These are phyloP conservation scores for Bombus breviceps DNA, from an alignment of 1,140 invertebrate genomes.

Conservation along the genomic window DNA sequence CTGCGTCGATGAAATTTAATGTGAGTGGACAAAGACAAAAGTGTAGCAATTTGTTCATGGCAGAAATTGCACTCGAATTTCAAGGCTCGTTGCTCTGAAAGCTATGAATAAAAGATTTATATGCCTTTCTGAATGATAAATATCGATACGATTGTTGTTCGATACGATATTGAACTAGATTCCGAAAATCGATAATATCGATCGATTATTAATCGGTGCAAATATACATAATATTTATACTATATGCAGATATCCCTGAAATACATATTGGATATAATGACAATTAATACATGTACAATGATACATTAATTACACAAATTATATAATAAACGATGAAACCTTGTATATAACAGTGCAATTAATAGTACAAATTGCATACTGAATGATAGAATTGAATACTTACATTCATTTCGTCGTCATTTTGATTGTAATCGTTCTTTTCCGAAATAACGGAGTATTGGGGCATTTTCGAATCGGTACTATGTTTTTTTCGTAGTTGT, in stretches of 20 bases:
- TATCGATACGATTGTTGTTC: too few species aligned
- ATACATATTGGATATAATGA: too few species aligned
- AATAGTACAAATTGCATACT: neutral
- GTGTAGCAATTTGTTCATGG: constrained; percentile 68
- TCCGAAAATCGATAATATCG: too few species aligned
- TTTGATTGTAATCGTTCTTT: constrained; percentile 17
- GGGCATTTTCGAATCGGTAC: constrained; percentile 38
- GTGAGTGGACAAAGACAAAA: constrained; percentile 71
- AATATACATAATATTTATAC: neutral
- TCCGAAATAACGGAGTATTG: constrained; percentile 59
- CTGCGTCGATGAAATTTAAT: constrained; percentile 69
- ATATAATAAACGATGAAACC: neutral
- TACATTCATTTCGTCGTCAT: constrained; percentile 41
- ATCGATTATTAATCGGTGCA: too few species aligned
- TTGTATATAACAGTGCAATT: too few species aligned
- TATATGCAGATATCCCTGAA: neutral
- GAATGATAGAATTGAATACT: constrained; percentile 15
- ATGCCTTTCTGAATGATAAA: too few species aligned
- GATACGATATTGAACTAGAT: too few species aligned
- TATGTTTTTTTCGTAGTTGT: constrained; percentile 56
- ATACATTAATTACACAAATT: neutral
- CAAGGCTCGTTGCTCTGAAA: constrained; percentile 49
- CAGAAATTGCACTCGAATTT: constrained; percentile 71
- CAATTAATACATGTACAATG: too few species aligned
- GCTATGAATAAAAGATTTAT: constrained; percentile 23